Base-by-base conservation (phyloP, 2,888 invertebrate genomes). In the Eristalis pertinax region DNA sequence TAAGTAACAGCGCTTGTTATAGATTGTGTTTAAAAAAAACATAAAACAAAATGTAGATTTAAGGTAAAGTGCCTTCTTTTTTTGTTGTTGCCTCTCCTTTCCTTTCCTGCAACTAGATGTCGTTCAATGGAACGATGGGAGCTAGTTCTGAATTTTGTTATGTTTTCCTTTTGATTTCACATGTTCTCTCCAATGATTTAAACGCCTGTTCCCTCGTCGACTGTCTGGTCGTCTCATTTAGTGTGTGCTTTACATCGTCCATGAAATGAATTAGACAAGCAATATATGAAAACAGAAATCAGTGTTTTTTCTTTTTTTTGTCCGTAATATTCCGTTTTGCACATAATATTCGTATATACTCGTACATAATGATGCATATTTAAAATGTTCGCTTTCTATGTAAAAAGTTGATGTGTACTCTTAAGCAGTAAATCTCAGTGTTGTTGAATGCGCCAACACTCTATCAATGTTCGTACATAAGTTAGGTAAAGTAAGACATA, bases 391-490 rank as follows among this genome's bases (percentile, higher is more conserved):
- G 74, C 74, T 74, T 79, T 63, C 62, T 72, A 13, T 76, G 82
- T 82, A 82, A 69, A 77, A 67, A 81, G 65, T 72, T 75, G 32
- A 32, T 64, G 64, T 29, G 75, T 65, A 64, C 50, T 19, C 63
- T 69, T 68, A 68, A 74, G 35, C 38, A 50, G 22, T 60, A 76
- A 70, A 72, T 38, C 24, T 26, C 60, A 60, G 26, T 11, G 65
- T 72, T 65, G 69, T 70, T 76, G 70, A 76, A 76, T 82, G 58
- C 69, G 58, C 69, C 68, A 74, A 32, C n/a, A 50, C 69, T 74
- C 74, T 63, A 63, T 78, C 62, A 83, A 63, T 78, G 56, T 77
- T 78, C 68, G 72, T 77, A 77, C 1, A 29, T 70, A 70, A 56
- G 77, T 76, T 60, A 70, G 77, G 35, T 58, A 43, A 67, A 77